A percentile compares a stretch with the other conserved stretches of the same genome.
Conservation (phyloP, 2,888 invertebrate genomes). For the Tenodera sinensis region DNA sequence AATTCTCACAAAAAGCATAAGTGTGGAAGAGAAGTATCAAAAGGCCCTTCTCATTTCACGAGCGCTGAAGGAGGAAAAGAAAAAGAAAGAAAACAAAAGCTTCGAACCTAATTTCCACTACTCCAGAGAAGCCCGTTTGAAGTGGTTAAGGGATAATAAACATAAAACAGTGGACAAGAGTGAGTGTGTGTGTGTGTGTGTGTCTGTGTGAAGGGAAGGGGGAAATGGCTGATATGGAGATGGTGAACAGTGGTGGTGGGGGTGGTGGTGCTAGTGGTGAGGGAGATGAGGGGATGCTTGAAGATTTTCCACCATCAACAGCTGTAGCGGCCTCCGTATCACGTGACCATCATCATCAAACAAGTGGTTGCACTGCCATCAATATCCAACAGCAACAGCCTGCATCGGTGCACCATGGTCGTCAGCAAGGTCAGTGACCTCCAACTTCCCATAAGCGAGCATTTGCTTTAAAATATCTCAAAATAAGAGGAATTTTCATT, state of each 20-base stretch:
- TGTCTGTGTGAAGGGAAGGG: neutral
- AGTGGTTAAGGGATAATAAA: neutral
- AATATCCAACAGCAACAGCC: neutral
- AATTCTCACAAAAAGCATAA: neutral
- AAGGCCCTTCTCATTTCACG: neutral
- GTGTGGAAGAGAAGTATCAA: neutral
- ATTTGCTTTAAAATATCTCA: too few species aligned
- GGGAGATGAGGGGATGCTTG: neutral
- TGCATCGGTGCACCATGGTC: neutral
- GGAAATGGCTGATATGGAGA: slow-evolving; percentile 6
- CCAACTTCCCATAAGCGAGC: too few species aligned
- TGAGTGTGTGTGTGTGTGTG: neutral
- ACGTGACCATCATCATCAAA: slow-evolving; percentile 12
- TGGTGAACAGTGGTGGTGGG: neutral
- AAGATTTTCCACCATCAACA: neutral
- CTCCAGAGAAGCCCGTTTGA: neutral
- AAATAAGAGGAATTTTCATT: too few species aligned
- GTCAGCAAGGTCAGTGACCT: neutral
- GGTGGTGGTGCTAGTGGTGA: neutral
- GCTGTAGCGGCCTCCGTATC: neutral
- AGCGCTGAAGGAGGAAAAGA: neutral
- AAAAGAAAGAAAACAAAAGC: neutral
- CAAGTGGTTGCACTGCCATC: slow-evolving; percentile 13
- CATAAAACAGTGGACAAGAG: neutral
- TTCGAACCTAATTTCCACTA: neutral